Evolutionary conservation across 2,797 vertebrate genomes (phyloP).

Genomic region (Falco concolor): DNA sequence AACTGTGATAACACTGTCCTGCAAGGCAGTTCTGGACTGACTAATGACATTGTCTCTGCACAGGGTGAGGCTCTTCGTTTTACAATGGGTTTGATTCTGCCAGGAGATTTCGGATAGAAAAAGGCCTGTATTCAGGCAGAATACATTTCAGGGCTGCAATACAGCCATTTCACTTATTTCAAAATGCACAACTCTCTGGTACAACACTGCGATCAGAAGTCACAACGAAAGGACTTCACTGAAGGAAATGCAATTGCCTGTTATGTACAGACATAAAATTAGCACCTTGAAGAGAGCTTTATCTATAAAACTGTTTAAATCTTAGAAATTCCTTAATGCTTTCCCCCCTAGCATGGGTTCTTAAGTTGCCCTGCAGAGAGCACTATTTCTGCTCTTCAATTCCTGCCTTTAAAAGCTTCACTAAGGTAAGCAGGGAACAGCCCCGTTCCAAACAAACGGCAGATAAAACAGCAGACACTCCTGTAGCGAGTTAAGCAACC

Average conservation of each 20-base stretch:
- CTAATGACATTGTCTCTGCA: not conserved
- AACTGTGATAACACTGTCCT: not conserved
- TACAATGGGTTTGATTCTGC: not conserved
- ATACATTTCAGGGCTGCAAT: not conserved
- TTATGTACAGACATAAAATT: not conserved
- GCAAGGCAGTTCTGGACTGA: not conserved
- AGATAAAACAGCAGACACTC: conserved; percentile 25
- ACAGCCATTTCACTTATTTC: not conserved
- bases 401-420: not conserved
- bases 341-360: not conserved
- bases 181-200: not conserved
- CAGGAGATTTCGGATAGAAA: not conserved
- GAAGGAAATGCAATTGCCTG: not conserved
- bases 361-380: conserved; percentile 17
- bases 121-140: not conserved
- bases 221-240: not conserved
- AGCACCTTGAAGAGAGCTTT: not conserved
- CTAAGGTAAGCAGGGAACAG: not conserved
- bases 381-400: not conserved
- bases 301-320: not conserved
- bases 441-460: not conserved
- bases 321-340: not conserved
- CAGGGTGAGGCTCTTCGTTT: not conserved
- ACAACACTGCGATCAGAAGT: not conserved
- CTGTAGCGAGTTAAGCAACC: conserved; percentile 36